These are phyloP conservation scores for Papilio polytes DNA, from an alignment of 1,140 invertebrate species.

Conservation along the genomic window DNA sequence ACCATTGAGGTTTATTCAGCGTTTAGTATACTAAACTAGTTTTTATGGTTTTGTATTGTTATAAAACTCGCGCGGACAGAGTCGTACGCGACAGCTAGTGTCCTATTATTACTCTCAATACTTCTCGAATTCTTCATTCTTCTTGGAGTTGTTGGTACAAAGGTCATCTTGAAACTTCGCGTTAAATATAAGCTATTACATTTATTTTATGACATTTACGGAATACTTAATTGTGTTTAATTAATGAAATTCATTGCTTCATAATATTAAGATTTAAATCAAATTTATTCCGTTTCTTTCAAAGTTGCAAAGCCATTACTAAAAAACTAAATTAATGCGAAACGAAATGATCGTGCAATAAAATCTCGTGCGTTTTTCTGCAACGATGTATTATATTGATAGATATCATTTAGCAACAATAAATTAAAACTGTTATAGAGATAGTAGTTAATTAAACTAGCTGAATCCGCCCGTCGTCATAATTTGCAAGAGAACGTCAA, in stretches of 20 bases:
- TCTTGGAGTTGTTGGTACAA: neutral
- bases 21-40: too few species aligned
- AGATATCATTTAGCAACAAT: neutral
- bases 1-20: too few species aligned
- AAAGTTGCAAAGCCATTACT: conserved; percentile 5
- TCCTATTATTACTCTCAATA: too few species aligned
- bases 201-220: neutral
- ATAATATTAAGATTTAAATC: neutral
- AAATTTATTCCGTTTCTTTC: neutral
- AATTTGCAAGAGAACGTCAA: too few species aligned
- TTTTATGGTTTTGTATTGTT: too few species aligned
- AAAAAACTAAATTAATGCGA: neutral
- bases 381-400: neutral
- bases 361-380: neutral
- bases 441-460: neutral
- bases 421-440: neutral
- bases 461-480: too few species aligned
- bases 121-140: neutral
- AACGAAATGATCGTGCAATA: conserved; percentile 5
- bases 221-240: neutral
- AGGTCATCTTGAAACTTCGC: neutral
- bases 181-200: neutral
- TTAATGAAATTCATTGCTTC: neutral
- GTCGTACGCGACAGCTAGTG: too few species aligned
- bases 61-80: too few species aligned